Percentiles rank a stretch among this genome's conserved stretches.
Conservation (phyloP, 2,113 vertebrate species). For the Notothenia rossii region DNA sequence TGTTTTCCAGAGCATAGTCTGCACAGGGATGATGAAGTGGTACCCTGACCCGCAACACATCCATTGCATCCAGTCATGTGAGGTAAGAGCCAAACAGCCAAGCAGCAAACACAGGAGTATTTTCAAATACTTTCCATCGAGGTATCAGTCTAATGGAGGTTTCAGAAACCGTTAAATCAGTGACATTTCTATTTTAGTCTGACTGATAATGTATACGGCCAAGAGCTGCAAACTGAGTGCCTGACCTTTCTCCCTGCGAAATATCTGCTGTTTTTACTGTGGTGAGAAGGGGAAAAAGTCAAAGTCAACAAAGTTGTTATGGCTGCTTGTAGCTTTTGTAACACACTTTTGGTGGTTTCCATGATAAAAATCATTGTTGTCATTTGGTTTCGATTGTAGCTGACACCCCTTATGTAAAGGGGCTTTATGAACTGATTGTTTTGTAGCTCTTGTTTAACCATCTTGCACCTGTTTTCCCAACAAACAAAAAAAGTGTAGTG, state of each 20-base stretch:
- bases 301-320: background rate
- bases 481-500: background rate
- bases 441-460: background rate
- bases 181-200: constrained; percentile 30
- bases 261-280: constrained; percentile 8
- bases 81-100: constrained; percentile 84
- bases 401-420: background rate
- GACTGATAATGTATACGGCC: constrained; percentile 18
- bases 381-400: constrained; percentile 3
- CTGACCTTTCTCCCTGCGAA: background rate
- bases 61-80: constrained; percentile 94
- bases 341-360: background rate
- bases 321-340: background rate
- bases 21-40: constrained; percentile 92
- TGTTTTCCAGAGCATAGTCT: constrained; percentile 89
- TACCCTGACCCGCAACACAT: constrained; percentile 89
- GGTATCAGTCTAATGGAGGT: constrained; percentile 10
- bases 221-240: background rate
- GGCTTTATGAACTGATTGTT: background rate
- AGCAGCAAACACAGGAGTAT: constrained; percentile 17
- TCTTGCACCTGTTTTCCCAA: background rate
- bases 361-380: background rate
- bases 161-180: constrained; percentile 12
- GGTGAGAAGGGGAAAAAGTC: background rate
- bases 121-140: constrained; percentile 15